phyloP scores from a whole-genome alignment of 2,797 vertebrate species.

The Spheniscus humboldti region DNA sequence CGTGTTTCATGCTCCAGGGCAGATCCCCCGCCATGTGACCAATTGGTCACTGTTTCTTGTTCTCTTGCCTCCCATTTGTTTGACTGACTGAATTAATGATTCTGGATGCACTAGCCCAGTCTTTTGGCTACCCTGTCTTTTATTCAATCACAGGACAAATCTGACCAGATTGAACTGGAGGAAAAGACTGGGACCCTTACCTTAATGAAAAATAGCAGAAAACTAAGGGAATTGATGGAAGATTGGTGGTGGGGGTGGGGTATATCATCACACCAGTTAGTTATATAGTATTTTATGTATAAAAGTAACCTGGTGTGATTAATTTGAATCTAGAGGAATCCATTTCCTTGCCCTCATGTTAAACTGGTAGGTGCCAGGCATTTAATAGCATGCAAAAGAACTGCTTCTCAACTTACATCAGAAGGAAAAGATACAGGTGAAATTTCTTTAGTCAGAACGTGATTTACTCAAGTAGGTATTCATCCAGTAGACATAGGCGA shows the following conservation, averaged over 20 bases:
- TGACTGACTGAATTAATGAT: conserved; percentile 75
- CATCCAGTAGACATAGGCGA: not conserved
- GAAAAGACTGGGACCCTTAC: not conserved
- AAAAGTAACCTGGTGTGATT: not conserved
- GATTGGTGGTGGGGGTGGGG: not conserved
- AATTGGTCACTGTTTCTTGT: conserved; percentile 82
- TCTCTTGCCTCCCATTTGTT: conserved; percentile 75
- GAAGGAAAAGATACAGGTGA: not conserved
- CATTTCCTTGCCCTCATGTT: not conserved
- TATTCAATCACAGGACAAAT: conserved; percentile 45
- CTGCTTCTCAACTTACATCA: not conserved
- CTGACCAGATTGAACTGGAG: conserved; percentile 66
- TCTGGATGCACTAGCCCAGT: conserved; percentile 61
- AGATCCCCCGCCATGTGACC: conserved; percentile 84
- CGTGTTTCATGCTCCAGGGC: conserved; percentile 84
- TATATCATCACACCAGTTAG: not conserved
- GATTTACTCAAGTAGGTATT: not conserved
- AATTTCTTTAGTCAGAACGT: not conserved
- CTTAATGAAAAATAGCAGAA: not conserved
- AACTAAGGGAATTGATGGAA: not conserved
- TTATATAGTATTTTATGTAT: not conserved
- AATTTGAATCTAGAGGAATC: not conserved
- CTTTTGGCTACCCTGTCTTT: conserved; percentile 62
- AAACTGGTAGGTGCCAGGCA: not conserved
- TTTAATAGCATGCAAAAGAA: not conserved